Evolutionary conservation across 2,888 invertebrate genomes (phyloP), one percentile per base, ranked within the genome.

Genomic region (Entomobrya multifasciata): DNA sequence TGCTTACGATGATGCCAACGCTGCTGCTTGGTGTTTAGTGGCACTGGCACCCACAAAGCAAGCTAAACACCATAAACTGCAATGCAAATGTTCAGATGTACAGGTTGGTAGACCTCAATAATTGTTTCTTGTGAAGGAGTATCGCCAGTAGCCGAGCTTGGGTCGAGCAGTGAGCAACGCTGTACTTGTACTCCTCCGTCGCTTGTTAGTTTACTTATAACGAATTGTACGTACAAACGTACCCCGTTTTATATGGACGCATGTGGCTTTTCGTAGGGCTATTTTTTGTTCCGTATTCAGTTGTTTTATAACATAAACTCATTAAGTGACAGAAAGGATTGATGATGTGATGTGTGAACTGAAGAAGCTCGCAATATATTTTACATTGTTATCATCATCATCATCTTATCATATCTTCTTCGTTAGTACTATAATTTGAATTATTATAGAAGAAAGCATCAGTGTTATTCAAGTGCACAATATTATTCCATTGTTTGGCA

Each of bases 131-230:
- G 57, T 41, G 20, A 76, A 60, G 52, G 72, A 72, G 70, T 57
- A 83, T 47, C 84, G 77, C 55, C 84, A 84, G 84, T 84, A 84
- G 49, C 78, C 67, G 67, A 70, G 84, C 78, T 84, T 84, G 84
- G 36, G 84, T 78, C 84, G 84, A 84, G 84, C 77, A 65, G 84
- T 84, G 84, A 84, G 84, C 84, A 78, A 70, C 84, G 65, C 84
- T 44, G 65, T 78, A 65, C 49, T 52, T 78, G 84, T 55, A 67
- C 78, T 78, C 67, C 84, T 77, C 76, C 52, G 55, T n/a, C 49
- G 49, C 78, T 49, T 80, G 65, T 67, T 36, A n/a, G 27, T 36
- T 67, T 36, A 36, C 36, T 36, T 36, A 8, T 8, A 8, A 36
- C 36, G n/a, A 47, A 57, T 72, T 57, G 79, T 52, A 79, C 60